Conservation (phyloP, 2,888 invertebrate species). For the Netelia fuscicornis region DNA sequence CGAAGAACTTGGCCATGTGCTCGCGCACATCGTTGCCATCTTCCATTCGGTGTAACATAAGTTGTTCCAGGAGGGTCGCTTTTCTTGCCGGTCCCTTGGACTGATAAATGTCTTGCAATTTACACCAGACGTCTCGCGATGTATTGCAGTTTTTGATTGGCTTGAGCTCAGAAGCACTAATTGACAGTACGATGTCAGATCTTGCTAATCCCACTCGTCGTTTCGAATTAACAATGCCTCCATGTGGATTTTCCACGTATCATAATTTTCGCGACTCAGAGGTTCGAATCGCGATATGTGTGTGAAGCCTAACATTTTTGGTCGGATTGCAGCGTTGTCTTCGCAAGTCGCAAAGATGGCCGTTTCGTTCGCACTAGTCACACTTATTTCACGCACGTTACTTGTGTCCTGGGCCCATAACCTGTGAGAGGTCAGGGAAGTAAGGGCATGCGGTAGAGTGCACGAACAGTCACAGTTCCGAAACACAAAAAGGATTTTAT, state of each 20-base stretch:
- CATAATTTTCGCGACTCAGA: constrained; percentile 41
- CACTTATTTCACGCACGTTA: background rate
- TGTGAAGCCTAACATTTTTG: background rate
- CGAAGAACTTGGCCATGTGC: constrained; percentile 79
- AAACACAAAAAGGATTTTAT: too few species aligned
- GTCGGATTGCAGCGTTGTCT: background rate
- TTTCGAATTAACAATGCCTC: constrained; percentile 49
- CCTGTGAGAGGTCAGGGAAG: background rate
- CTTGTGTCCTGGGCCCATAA: background rate
- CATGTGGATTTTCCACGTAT: constrained; percentile 55
- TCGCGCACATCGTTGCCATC: constrained; percentile 77
- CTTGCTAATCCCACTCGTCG: constrained; percentile 43
- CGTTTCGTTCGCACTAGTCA: too few species aligned
- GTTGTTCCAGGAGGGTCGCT: constrained; percentile 80
- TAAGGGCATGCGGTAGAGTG: too few species aligned
- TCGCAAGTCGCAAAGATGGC: background rate
- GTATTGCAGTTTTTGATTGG: constrained; percentile 41
- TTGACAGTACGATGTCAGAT: constrained; percentile 46
- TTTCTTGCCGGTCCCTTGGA: constrained; percentile 78
- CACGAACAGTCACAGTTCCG: too few species aligned
- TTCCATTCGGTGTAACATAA: constrained; percentile 79
- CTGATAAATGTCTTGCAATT: constrained; percentile 37
- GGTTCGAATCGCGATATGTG: background rate
- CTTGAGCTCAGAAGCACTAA: constrained; percentile 30
- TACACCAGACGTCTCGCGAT: constrained; percentile 26